These are phyloP conservation scores for Progne subis DNA, from an alignment of 2,113 vertebrate species.

Conservation along the genomic window DNA sequence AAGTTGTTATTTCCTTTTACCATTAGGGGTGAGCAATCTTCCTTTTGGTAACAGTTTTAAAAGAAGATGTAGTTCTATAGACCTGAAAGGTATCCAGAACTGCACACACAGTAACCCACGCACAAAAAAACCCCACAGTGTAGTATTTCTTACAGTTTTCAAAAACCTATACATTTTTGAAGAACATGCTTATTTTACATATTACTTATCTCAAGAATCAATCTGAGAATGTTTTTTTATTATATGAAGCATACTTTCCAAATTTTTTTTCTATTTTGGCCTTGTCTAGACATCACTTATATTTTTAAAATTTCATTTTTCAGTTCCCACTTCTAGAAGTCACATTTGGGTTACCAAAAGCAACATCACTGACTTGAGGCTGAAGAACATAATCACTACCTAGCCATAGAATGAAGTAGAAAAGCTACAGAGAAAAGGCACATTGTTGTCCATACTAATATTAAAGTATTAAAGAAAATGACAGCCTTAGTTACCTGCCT, in stretches of 20 bases:
- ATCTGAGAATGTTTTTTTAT: background rate
- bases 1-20: background rate
- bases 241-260: background rate
- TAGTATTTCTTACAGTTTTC: background rate
- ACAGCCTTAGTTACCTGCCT: background rate
- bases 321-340: background rate
- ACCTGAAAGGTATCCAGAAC: background rate
- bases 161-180: background rate
- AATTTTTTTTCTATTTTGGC: background rate
- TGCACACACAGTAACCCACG: background rate
- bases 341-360: background rate
- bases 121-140: background rate
- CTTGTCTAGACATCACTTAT: background rate
- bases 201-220: background rate
- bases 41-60: background rate
- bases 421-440: background rate
- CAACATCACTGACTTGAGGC: background rate
- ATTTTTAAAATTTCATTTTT: background rate
- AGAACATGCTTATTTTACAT: background rate
- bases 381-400: background rate
- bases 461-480: background rate
- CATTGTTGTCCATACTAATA: background rate
- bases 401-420: background rate
- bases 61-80: background rate
- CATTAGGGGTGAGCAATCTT: background rate